Conservation (phyloP, 2,888 invertebrate genomes). For the Hyalella azteca region DNA sequence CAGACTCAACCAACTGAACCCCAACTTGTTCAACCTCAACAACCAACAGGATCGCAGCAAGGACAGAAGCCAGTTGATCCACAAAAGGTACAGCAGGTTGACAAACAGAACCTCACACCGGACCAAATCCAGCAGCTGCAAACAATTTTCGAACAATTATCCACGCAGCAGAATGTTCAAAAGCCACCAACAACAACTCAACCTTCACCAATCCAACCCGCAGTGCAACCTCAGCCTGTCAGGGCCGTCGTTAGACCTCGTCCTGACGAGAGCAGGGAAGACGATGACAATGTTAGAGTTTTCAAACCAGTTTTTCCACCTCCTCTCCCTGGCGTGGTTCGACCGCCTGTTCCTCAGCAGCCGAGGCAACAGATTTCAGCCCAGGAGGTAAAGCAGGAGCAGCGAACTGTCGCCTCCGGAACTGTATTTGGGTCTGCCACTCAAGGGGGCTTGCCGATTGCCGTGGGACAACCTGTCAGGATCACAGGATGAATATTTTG, state of each 20-base stretch:
- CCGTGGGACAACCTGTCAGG: constrained; percentile 31
- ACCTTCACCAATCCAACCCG: neutral
- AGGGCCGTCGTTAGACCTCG: neutral
- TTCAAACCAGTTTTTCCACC: neutral
- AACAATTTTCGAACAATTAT: neutral
- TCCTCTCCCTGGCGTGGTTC: neutral
- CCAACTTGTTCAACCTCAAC: neutral
- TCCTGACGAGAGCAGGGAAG: neutral
- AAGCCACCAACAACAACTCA: neutral
- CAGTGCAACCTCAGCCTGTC: neutral
- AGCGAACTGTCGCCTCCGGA: neutral
- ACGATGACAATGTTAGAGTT: neutral
- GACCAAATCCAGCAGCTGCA: neutral
- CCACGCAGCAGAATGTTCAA: neutral
- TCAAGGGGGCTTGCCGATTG: neutral
- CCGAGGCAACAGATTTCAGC: neutral
- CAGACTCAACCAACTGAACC: neutral
- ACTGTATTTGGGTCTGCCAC: constrained; percentile 3
- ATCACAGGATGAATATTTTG: constrained; percentile 11
- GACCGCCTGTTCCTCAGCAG: neutral
- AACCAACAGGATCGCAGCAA: too few species aligned
- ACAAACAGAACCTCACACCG: neutral
- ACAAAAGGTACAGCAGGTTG: neutral
- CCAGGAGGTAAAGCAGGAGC: neutral
- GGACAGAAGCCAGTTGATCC: neutral